Conservation (phyloP, 2,888 invertebrate species). For the Leptinotarsa juncta region DNA sequence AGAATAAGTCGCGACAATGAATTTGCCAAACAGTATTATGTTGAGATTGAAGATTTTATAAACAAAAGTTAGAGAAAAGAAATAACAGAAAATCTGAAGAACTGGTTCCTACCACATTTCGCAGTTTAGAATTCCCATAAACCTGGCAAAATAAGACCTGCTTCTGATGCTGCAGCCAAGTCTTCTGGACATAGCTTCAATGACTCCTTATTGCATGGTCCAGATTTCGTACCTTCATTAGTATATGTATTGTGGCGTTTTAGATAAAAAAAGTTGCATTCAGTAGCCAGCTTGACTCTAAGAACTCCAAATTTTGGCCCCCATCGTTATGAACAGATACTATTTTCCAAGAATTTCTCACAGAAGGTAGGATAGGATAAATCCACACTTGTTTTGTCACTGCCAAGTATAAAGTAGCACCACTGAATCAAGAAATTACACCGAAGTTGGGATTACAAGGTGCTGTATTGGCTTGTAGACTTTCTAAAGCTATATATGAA, state of each 20-base stretch:
- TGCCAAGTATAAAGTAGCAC: too few species aligned
- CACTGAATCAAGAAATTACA: too few species aligned
- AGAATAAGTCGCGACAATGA: background rate
- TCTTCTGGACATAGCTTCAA: constrained; percentile 1
- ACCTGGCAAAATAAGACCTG: background rate
- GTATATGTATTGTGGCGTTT: background rate
- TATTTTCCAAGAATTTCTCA: too few species aligned
- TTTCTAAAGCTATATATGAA: too few species aligned
- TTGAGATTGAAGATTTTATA: background rate
- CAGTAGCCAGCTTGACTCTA: too few species aligned
- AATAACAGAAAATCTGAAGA: background rate
- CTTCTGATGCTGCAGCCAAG: constrained; percentile 14
- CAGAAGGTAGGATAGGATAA: too few species aligned
- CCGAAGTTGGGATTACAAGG: too few species aligned
- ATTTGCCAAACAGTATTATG: constrained; percentile 30
- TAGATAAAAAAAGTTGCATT: background rate
- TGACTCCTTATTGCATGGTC: background rate
- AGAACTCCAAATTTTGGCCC: too few species aligned
- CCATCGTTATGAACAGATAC: too few species aligned
- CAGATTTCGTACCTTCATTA: background rate
- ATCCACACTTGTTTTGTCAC: too few species aligned
- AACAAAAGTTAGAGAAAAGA: background rate
- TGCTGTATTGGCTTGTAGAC: too few species aligned
- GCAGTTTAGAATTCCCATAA: background rate
- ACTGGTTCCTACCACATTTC: background rate